phyloP scores from a whole-genome alignment of 2,113 vertebrate genomes.

The Brachypodius melanocephalos region DNA sequence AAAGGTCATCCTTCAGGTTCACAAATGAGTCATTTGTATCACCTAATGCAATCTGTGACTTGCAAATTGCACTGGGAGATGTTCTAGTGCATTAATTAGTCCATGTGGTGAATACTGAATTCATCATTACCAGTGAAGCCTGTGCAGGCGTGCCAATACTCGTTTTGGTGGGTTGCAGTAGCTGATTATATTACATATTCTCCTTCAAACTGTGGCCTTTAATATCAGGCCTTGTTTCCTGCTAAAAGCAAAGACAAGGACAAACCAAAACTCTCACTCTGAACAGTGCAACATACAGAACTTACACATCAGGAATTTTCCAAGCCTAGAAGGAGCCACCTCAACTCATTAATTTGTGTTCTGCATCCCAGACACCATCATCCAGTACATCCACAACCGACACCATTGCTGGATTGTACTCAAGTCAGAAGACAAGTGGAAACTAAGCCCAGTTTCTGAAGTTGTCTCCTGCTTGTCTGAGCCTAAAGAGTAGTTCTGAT shows the following conservation, averaged over 20 bases:
- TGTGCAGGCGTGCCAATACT: conserved; percentile 77
- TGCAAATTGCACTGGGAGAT: conserved; percentile 83
- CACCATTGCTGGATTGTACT: not conserved
- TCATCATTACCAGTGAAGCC: conserved; percentile 77
- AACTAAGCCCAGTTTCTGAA: no score
- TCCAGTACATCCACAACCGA: not conserved
- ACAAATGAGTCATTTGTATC: conserved; percentile 86
- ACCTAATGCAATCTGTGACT: conserved; percentile 86
- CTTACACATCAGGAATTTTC: not conserved
- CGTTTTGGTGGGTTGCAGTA: conserved; percentile 71
- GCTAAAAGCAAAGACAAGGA: conserved; percentile 43
- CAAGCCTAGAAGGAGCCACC: not conserved
- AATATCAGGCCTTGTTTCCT: conserved; percentile 35
- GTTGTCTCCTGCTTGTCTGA: not conserved
- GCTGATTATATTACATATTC: conserved; percentile 68
- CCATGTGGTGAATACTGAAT: conserved; percentile 79
- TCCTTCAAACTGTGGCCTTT: conserved; percentile 54
- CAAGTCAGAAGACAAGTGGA: not conserved
- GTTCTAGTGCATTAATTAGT: conserved; percentile 83
- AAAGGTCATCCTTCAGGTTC: conserved; percentile 84
- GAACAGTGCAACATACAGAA: not conserved
- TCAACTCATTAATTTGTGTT: not conserved
- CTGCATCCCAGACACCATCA: not conserved
- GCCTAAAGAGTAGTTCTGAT: not conserved
- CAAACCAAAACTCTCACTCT: not conserved